phyloP scores from a whole-genome alignment of 2,888 invertebrate species.

The Microctonus aethiopoides region DNA sequence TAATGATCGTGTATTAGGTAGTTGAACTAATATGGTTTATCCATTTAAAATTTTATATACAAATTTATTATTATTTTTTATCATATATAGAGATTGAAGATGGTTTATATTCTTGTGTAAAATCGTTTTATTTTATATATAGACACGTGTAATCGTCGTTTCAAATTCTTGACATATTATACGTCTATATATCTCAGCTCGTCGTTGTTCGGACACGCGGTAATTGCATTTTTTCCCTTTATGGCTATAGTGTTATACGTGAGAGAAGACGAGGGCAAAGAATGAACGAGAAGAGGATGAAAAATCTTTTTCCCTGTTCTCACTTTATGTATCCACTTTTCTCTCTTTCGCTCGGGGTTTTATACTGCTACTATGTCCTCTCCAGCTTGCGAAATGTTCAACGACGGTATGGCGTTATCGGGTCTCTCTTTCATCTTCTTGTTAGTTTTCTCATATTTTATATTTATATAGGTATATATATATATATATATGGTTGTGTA shows the following conservation, averaged over 20 bases:
- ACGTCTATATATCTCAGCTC: conserved; percentile 8
- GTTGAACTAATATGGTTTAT: not conserved
- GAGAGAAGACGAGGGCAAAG: not conserved
- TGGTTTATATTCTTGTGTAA: not conserved
- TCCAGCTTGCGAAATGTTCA: not conserved
- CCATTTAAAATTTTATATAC: not conserved
- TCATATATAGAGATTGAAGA: not conserved
- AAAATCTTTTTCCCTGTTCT: conserved; percentile 22
- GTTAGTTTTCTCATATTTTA: not conserved
- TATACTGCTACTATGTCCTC: conserved; percentile 4
- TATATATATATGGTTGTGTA: not conserved
- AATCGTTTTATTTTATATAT: not conserved
- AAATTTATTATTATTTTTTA: not conserved
- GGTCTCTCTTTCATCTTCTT: conserved; percentile 15
- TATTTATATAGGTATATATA: not conserved
- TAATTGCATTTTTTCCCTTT: conserved; percentile 34
- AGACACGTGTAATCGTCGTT: not conserved
- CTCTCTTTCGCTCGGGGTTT: not conserved
- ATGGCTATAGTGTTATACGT: not conserved
- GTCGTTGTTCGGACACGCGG: conserved; percentile 23
- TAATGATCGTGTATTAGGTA: not conserved
- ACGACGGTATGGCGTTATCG: conserved; percentile 15
- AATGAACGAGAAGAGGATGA: not conserved
- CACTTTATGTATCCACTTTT: too few relatives aligned
- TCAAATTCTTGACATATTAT: conserved; percentile 14